These are phyloP conservation scores for Poeciliopsis gracilis DNA, from an alignment of 2,797 vertebrate species.

Conservation along the genomic window DNA sequence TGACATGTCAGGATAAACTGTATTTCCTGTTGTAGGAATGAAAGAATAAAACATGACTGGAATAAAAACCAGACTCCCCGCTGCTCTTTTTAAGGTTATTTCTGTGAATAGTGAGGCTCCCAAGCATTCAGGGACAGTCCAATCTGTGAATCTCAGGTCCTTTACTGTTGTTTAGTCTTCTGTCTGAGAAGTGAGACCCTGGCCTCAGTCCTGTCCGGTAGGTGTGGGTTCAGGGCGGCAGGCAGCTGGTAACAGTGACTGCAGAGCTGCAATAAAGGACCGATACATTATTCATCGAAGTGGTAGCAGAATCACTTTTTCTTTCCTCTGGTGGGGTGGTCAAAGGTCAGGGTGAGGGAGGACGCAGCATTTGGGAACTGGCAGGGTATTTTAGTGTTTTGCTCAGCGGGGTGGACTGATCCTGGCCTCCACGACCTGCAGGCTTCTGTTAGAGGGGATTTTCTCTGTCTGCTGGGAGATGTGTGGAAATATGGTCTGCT, in stretches of 20 bases:
- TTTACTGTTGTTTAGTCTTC: not conserved
- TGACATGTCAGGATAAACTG: not conserved
- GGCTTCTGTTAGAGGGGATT: not conserved
- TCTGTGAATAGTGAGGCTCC: not conserved
- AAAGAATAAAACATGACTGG: not conserved
- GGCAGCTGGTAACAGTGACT: constrained; percentile 5
- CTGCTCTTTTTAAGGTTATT: not conserved
- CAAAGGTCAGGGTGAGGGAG: constrained; percentile 43
- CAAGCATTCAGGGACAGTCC: constrained; percentile 7
- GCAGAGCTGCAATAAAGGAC: constrained; percentile 48
- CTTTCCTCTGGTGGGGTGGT: constrained; percentile 17
- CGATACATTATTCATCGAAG: constrained; percentile 48
- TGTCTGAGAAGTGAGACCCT: constrained; percentile 12
- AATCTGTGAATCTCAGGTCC: not conserved
- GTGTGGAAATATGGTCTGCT: not conserved
- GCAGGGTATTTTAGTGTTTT: constrained; percentile 36
- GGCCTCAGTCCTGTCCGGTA: constrained; percentile 27
- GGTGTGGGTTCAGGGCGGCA: constrained; percentile 14
- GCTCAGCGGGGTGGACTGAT: constrained; percentile 12
- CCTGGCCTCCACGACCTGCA: not conserved
- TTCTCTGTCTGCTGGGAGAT: not conserved
- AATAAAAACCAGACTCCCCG: not conserved
- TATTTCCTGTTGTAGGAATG: not conserved
- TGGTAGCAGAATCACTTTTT: constrained; percentile 26
- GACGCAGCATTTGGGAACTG: constrained; percentile 21